Percentiles rank a stretch among this genome's conserved stretches.
Conservation (phyloP, 2,888 invertebrate species). For the Yponomeuta evonymella region DNA sequence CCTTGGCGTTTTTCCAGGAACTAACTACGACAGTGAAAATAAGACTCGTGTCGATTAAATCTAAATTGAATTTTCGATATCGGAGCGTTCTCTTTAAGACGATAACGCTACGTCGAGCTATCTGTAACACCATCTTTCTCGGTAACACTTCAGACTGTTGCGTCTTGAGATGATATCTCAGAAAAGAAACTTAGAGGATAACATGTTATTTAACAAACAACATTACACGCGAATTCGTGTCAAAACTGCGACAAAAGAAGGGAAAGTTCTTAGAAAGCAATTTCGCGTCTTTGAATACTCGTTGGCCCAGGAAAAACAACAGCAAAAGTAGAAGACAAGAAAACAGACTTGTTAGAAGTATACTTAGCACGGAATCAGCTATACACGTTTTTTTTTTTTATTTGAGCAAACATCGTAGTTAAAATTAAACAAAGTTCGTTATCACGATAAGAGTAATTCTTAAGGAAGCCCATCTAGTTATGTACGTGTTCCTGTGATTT, state of each 20-base stretch:
- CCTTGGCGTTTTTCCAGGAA: not conserved
- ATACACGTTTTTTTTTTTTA: not conserved
- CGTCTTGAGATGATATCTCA: slow-evolving; percentile 18
- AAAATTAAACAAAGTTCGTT: not conserved
- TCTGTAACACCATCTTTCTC: not conserved
- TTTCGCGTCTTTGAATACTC: not conserved
- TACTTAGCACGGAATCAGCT: not conserved
- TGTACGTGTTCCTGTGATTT: not conserved
- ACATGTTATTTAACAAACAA: not conserved
- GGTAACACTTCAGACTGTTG: not conserved
- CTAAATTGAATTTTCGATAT: slow-evolving; percentile 25
- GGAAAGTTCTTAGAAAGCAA: slow-evolving; percentile 8
- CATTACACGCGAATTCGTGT: not conserved
- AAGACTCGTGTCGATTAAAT: slow-evolving; percentile 23
- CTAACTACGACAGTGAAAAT: not conserved
- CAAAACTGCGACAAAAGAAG: not conserved
- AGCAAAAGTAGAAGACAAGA: not conserved
- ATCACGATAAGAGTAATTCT: slow-evolving; percentile 9
- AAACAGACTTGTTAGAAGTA: not conserved
- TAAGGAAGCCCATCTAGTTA: not conserved
- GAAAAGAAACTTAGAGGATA: not conserved
- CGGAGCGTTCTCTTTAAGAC: slow-evolving; percentile 16
- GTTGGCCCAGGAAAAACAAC: not conserved
- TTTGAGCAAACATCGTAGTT: not conserved
- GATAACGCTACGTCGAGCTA: not conserved